Percentiles rank a stretch among this genome's conserved stretches.
Conservation (phyloP, 1,140 invertebrate genomes). For the Diorhabda carinulata region DNA sequence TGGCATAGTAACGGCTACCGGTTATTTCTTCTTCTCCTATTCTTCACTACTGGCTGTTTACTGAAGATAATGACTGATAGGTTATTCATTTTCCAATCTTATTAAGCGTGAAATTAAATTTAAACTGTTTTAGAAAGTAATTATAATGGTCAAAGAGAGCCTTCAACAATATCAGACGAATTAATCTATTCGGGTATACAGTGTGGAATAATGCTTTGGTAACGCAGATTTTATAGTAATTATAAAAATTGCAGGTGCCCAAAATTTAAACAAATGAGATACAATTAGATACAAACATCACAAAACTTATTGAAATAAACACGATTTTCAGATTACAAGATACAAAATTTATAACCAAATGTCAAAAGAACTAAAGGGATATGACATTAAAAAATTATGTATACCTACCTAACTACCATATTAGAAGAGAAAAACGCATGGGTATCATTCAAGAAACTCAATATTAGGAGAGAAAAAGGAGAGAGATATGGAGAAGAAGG, state of each 20-base stretch:
- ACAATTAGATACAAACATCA: too few relatives aligned
- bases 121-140: conserved; percentile 23
- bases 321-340: not conserved
- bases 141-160: conserved; percentile 16
- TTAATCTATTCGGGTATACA: conserved; percentile 9
- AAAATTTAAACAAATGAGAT: not conserved
- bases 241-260: not conserved
- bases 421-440: not conserved
- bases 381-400: not conserved
- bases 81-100: conserved; percentile 24
- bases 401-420: not conserved
- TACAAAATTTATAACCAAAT: not conserved
- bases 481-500: too few relatives aligned
- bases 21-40: not conserved
- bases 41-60: conserved; percentile 20
- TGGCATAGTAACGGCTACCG: conserved; percentile 1
- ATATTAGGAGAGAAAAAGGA: too few relatives aligned
- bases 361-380: not conserved
- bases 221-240: not conserved
- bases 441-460: not conserved
- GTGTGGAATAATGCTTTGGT: not conserved
- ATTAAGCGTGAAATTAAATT: conserved; percentile 24
- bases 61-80: conserved; percentile 23
- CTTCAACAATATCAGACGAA: conserved; percentile 12
- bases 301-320: too few relatives aligned